Evolutionary conservation across 1,140 invertebrate genomes (phyloP), one percentile per base, ranked within the genome.

Genomic region (Bemisia tabaci): DNA sequence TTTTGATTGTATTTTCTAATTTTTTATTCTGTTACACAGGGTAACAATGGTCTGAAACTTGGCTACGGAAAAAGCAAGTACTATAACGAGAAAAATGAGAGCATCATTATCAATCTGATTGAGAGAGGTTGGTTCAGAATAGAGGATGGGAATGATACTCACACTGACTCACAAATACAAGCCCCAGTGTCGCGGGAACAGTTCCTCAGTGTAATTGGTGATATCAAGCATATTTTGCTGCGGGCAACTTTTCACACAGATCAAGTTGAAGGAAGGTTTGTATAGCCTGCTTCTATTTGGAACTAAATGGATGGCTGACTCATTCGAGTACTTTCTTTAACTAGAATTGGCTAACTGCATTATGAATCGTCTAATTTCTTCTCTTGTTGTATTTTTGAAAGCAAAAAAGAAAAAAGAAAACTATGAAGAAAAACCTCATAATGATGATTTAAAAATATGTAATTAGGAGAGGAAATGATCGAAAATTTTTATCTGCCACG

Each of bases 231-330:
- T 26, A 73, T 98, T 21, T 81, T 98, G 71, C 82, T 98, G 25
- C 82, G 94, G 65, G 94, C 93, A 0, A 91, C 92, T 65, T 98
- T 89, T 77, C 93, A 97, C 75, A 91, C 90, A 0, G 93, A 95
- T 75, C 95, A 99, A 79, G 87, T 92, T 67, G 92, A 96, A 79
- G 90, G 88, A 58, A 84, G 81, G 85, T 86, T 71, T 73, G 77
- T 77, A 59, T 65, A 26, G 0, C 24, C 23, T 60, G n/a, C 26
- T 59, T 12, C 27, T 27, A 68, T 39, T 67, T 33, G 23, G 23
- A 61, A 58, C 59, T 58, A 60, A n/a, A n/a, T n/a, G n/a, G n/a
- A n/a, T n/a, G n/a, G n/a, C n/a, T n/a, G n/a, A n/a, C n/a, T n/a
- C n/a, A n/a, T n/a, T n/a, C n/a, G n/a, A n/a, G n/a, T n/a, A n/a